Conservation (phyloP, 2,888 invertebrate genomes). For the Aricia artaxerxes region DNA sequence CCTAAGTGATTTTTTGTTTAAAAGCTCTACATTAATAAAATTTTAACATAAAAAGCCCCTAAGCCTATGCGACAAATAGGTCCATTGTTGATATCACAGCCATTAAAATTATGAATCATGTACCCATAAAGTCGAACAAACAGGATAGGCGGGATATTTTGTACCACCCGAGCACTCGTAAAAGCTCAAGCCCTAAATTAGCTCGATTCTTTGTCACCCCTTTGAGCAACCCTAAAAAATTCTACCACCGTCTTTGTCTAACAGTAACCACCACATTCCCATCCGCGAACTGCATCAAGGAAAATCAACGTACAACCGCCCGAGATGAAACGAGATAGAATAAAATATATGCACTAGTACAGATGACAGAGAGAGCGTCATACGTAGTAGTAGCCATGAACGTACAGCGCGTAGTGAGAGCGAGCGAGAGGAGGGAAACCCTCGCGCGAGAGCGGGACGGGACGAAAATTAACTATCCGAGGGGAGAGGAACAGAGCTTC, state of each 20-base stretch:
- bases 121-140: slow-evolving; percentile 77
- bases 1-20: not conserved
- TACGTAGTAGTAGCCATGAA: slow-evolving; percentile 74
- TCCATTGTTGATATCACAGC: slow-evolving; percentile 66
- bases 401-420: slow-evolving; percentile 65
- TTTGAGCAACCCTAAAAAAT: slow-evolving; percentile 78
- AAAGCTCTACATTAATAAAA: slow-evolving; percentile 31
- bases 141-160: slow-evolving; percentile 80
- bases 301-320: slow-evolving; percentile 78
- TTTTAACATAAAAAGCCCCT: slow-evolving; percentile 54
- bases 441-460: slow-evolving; percentile 66
- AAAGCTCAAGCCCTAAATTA: slow-evolving; percentile 79
- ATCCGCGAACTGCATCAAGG: slow-evolving; percentile 80
- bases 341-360: slow-evolving; percentile 79
- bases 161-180: slow-evolving; percentile 77
- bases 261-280: slow-evolving; percentile 80
- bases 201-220: slow-evolving; percentile 80
- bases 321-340: slow-evolving; percentile 81
- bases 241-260: slow-evolving; percentile 80
- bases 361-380: slow-evolving; percentile 74
- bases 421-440: slow-evolving; percentile 69
- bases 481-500: slow-evolving; percentile 78
- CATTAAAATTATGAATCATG: slow-evolving; percentile 77
- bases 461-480: slow-evolving; percentile 74
- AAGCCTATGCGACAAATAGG: slow-evolving; percentile 58